Evolutionary conservation across 2,797 vertebrate species (phyloP), one percentile per base, ranked within the genome.

Genomic region (Chelon labrosus): DNA sequence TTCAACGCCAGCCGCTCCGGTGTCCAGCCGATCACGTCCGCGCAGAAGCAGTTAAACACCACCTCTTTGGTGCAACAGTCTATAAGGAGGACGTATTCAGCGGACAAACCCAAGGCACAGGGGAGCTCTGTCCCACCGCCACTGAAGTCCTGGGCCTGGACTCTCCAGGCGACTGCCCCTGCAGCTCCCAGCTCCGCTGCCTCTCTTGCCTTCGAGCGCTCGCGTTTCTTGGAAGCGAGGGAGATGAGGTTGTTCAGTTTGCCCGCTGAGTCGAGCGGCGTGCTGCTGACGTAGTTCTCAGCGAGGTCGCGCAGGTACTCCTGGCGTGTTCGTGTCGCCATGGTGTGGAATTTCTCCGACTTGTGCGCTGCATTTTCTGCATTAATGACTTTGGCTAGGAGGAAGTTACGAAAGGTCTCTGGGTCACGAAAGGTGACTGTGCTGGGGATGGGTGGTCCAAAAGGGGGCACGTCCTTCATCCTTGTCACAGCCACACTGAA

Each of bases 201-300:
- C 0, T 88, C 89, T 1, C 97, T 91, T 0, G 97, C 95, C 53
- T 93, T 95, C 0, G 87, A 92, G 38, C 97, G 96, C 70, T 99
- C 97, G 0, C 95, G 96, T 56, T 95, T 96, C 60, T 99, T 99
- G 25, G 97, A 96, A 0, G 96, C 93, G 41, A 99, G 84, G 0
- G 96, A 97, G 80, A 98, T 97, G 84, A 99, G 95, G 93, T 95
- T 96, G 93, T 96, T 96, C 47, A 98, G 96, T 38, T 98, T 98
- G 3, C 96, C 96, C 0, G 90, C 87, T 0, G 96, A 94, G 77
- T 98, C 97, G 0, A 99, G 84, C 0, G 96, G 95, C 0, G 97
- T 97, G 92, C 77, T 93, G 92, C 95, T 96, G 84, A 95, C 80
- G 17, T 94, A 97, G 86, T 98, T 97, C 47, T 98, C 96, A 0